Percentiles rank a stretch among this genome's conserved stretches.
These are phyloP conservation scores for Phoenoteleia sp. DNA, from an alignment of 2,888 invertebrate genomes.

Conservation along the genomic window DNA sequence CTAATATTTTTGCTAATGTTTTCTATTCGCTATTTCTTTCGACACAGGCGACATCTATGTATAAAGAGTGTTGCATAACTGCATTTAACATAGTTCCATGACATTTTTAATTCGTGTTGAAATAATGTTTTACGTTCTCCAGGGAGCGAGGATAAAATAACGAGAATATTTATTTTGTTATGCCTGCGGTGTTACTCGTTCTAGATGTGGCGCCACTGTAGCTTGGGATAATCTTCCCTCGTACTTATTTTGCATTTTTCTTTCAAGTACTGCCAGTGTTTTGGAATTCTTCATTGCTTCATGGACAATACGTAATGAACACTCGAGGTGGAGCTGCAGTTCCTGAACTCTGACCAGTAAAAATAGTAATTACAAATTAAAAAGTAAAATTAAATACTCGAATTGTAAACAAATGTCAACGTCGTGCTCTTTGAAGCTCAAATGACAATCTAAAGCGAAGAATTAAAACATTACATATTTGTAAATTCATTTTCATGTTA, in stretches of 20 bases:
- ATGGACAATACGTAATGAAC: slow-evolving; percentile 6
- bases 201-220: slow-evolving; percentile 80
- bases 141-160: slow-evolving; percentile 82
- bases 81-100: slow-evolving; percentile 53
- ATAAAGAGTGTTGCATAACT: slow-evolving; percentile 7
- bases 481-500: no score
- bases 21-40: neutral
- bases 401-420: no score
- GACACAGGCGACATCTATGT: slow-evolving; percentile 25
- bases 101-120: slow-evolving; percentile 23
- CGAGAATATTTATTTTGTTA: slow-evolving; percentile 85
- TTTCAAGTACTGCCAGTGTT: slow-evolving; percentile 15
- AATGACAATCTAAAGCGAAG: no score
- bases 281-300: slow-evolving; percentile 25
- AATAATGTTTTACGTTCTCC: slow-evolving; percentile 76
- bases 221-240: slow-evolving; percentile 41
- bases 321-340: slow-evolving; percentile 1
- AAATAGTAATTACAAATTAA: no score
- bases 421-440: no score
- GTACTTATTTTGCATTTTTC: slow-evolving; percentile 55
- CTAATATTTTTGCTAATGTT: no score
- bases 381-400: no score
- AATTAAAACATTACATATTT: no score
- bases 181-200: slow-evolving; percentile 81
- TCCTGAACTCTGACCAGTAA: no score